Percentiles rank a stretch among this genome's conserved stretches.
These are phyloP conservation scores for Strix uralensis DNA, from an alignment of 2,113 vertebrate species.

Conservation along the genomic window DNA sequence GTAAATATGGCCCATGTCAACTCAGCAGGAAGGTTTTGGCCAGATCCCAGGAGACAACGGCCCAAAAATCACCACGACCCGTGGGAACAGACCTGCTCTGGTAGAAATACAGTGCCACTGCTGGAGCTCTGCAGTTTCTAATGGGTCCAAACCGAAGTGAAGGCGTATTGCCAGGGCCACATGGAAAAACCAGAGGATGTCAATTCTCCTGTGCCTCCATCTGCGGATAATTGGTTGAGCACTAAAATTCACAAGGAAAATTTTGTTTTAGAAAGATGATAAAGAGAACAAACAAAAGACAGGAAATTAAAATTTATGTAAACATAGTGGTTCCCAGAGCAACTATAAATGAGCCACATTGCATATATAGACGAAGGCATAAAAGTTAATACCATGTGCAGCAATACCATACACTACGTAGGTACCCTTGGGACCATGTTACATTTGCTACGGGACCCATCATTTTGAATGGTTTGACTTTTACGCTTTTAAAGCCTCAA, in stretches of 20 bases:
- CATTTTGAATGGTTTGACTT: conserved; percentile 56
- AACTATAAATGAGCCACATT: conserved; percentile 54
- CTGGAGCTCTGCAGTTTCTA: background rate
- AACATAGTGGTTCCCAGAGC: conserved; percentile 63
- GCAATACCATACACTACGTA: background rate
- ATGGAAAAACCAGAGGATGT: conserved; percentile 11
- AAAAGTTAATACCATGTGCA: conserved; percentile 64
- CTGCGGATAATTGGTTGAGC: background rate
- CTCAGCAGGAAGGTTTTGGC: background rate
- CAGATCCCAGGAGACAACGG: background rate
- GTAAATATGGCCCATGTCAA: background rate
- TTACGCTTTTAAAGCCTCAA: conserved; percentile 40
- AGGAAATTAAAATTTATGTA: conserved; percentile 74
- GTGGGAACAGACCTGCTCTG: background rate
- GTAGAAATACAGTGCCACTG: background rate
- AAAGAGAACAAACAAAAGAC: conserved; percentile 68
- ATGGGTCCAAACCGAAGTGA: background rate
- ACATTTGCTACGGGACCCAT: conserved; percentile 46
- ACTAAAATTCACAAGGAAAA: conserved; percentile 50
- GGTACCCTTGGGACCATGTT: conserved; percentile 4
- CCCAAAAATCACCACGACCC: background rate
- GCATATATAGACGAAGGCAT: conserved; percentile 53
- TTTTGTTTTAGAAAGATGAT: conserved; percentile 63
- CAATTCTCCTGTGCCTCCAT: conserved; percentile 6
- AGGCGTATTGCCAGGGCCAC: background rate